Evolutionary conservation across 1,140 invertebrate species (phyloP).

Genomic region (Wiebesia pumilae): DNA sequence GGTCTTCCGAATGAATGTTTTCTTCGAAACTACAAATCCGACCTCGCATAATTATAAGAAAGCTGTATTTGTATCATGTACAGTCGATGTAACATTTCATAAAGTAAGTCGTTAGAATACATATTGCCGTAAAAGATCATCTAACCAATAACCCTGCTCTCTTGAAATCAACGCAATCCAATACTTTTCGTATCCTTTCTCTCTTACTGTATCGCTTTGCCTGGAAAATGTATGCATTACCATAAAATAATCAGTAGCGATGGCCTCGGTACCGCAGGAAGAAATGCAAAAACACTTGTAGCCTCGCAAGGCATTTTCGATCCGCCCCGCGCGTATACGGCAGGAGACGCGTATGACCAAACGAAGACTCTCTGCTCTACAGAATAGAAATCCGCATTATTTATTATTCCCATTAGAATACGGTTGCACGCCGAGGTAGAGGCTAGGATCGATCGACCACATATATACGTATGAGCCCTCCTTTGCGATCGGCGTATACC

Average conservation of each 20-base stretch:
- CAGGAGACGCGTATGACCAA: not conserved
- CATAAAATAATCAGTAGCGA: not conserved
- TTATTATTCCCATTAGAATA: slow-evolving; percentile 70
- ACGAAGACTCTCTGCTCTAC: slow-evolving; percentile 53
- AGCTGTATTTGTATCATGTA: too few species aligned
- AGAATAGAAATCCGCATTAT: slow-evolving; percentile 62
- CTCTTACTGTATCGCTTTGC: not conserved
- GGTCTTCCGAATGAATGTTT: too few species aligned
- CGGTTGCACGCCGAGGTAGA: slow-evolving; percentile 51
- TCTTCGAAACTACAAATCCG: too few species aligned
- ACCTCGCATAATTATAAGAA: too few species aligned
- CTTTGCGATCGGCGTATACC: slow-evolving; percentile 56
- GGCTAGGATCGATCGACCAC: not conserved
- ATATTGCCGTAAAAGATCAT: not conserved
- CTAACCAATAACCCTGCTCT: not conserved
- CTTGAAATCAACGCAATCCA: not conserved
- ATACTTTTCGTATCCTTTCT: not conserved
- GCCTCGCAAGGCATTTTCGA: not conserved
- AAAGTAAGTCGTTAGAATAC: not conserved
- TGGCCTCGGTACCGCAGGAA: not conserved
- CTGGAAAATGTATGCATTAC: not conserved
- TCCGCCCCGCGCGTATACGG: not conserved
- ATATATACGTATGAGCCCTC: slow-evolving; percentile 23
- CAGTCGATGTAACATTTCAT: not conserved
- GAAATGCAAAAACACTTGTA: not conserved